Percentiles rank a stretch among this genome's conserved stretches.
These are phyloP conservation scores for Bombus impatiens DNA, from an alignment of 1,140 invertebrate genomes.

Conservation along the genomic window DNA sequence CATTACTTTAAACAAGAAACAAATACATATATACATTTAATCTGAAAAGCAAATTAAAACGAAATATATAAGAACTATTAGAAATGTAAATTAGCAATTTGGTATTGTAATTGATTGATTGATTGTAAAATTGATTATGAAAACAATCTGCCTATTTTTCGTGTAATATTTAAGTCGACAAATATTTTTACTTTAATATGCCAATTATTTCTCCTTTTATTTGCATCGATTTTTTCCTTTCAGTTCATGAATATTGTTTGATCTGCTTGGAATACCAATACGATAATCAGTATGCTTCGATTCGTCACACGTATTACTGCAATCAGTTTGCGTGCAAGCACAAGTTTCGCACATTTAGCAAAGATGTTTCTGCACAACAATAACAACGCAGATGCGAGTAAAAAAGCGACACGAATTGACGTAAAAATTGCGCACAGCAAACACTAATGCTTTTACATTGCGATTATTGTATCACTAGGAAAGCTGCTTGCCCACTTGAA, in stretches of 20 bases:
- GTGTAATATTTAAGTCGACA: background rate
- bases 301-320: background rate
- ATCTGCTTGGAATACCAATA: background rate
- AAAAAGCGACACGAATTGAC: background rate
- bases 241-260: background rate
- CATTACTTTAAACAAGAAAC: no score
- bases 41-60: no score
- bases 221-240: background rate
- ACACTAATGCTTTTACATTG: conserved; percentile 9
- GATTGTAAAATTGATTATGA: no score
- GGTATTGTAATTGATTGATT: no score
- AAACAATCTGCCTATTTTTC: no score
- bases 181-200: no score
- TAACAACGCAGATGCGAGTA: background rate
- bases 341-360: conserved; percentile 5
- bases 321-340: background rate
- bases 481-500: conserved; percentile 32
- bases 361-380: background rate
- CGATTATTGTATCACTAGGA: background rate
- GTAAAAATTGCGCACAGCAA: conserved; percentile 9
- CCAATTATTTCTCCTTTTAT: background rate
- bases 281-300: conserved; percentile 13
- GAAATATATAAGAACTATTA: no score
- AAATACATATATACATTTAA: no score
- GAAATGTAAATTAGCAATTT: no score